These are phyloP conservation scores for Bryconaethiops microstoma DNA, from an alignment of 2,797 vertebrate genomes.

Conservation along the genomic window DNA sequence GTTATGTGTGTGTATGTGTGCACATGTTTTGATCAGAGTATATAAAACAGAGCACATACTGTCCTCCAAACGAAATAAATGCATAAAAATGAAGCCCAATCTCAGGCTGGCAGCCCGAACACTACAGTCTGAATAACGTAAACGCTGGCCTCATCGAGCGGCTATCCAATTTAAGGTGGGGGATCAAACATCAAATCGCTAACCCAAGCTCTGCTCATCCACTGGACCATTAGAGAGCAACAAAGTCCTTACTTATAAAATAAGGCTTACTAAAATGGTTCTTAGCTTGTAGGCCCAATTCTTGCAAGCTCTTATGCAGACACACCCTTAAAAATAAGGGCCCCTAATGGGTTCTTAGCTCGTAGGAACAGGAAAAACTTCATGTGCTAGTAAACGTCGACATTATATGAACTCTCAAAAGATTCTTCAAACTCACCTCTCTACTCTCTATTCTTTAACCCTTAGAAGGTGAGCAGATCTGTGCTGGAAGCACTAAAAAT, in stretches of 20 bases:
- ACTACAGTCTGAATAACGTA: slow-evolving; percentile 6
- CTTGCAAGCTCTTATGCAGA: too few relatives aligned
- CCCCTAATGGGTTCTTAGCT: too few relatives aligned
- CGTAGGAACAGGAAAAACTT: too few relatives aligned
- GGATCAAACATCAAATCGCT: slow-evolving; percentile 55
- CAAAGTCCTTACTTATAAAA: slow-evolving; percentile 1
- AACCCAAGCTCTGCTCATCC: not conserved
- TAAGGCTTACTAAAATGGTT: not conserved
- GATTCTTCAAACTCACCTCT: too few relatives aligned
- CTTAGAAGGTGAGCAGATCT: too few relatives aligned
- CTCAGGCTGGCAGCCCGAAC: not conserved
- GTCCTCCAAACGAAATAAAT: slow-evolving; percentile 13
- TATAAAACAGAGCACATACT: slow-evolving; percentile 20
- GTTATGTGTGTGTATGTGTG: slow-evolving; percentile 10
- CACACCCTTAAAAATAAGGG: too few relatives aligned
- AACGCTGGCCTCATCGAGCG: slow-evolving; percentile 13
- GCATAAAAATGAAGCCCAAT: slow-evolving; percentile 2
- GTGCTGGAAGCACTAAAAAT: too few relatives aligned
- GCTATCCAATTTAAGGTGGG: slow-evolving; percentile 42
- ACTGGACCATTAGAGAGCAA: slow-evolving; percentile 6
- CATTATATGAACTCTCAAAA: too few relatives aligned
- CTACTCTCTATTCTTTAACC: too few relatives aligned
- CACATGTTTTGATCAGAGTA: slow-evolving; percentile 5
- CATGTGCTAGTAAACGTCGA: too few relatives aligned
- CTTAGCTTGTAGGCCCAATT: too few relatives aligned